A percentile compares a stretch with the other conserved stretches of the same genome.
These are phyloP conservation scores for Coelopa pilipes DNA, from an alignment of 2,888 invertebrate genomes.

Conservation along the genomic window DNA sequence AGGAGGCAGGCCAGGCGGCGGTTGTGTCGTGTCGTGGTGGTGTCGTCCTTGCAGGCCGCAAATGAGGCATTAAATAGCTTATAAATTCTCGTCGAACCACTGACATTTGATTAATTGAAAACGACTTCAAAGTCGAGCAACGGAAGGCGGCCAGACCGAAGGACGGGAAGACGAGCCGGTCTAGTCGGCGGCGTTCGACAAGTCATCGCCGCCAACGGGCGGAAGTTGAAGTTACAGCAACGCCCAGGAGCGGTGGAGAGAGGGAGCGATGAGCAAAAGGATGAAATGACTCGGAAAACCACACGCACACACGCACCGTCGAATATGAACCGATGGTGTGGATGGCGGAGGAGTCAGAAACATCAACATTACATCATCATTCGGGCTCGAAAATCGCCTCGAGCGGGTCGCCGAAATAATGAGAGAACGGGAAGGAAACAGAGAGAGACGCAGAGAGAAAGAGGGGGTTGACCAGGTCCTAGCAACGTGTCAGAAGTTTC, in stretches of 20 bases:
- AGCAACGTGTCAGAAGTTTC: conserved; percentile 6
- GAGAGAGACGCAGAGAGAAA: neutral
- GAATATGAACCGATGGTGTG: neutral
- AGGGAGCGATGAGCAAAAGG: neutral
- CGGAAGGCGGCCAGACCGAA: too few relatives aligned
- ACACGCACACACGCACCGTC: neutral
- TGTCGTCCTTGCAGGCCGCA: neutral
- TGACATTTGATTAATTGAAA: conserved; percentile 27
- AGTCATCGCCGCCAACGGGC: too few relatives aligned
- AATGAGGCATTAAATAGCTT: conserved; percentile 27
- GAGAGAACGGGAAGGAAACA: too few relatives aligned
- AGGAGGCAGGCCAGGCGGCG: neutral
- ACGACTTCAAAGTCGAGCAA: neutral
- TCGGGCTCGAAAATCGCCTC: too few relatives aligned
- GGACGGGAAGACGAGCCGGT: too few relatives aligned
- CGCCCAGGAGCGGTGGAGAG: too few relatives aligned
- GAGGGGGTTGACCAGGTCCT: neutral
- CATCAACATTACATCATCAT: too few relatives aligned
- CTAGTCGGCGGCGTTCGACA: too few relatives aligned
- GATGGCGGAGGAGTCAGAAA: too few relatives aligned
- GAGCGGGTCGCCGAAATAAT: too few relatives aligned
- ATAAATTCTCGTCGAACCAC: conserved; percentile 21
- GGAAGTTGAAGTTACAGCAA: too few relatives aligned
- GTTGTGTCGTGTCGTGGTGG: neutral
- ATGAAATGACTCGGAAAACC: conserved; percentile 1